These are phyloP conservation scores for Campoletis raptor DNA, from an alignment of 2,888 invertebrate genomes.

Conservation along the genomic window DNA sequence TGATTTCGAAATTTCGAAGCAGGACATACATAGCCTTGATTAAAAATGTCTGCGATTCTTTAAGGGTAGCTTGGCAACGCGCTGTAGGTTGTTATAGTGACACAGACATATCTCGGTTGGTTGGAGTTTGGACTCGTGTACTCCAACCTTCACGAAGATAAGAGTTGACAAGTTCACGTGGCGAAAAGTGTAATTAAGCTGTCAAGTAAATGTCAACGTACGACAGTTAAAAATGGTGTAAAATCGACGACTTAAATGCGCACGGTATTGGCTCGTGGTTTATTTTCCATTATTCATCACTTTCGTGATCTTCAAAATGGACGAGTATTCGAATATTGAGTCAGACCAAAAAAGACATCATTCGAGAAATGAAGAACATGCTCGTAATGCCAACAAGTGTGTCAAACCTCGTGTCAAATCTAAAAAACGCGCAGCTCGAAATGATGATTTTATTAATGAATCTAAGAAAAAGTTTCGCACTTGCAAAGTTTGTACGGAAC, in stretches of 20 bases:
- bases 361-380: slow-evolving; percentile 12
- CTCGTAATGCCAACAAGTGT: not conserved
- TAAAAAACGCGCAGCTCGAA: slow-evolving; percentile 29
- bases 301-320: slow-evolving; percentile 18
- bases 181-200: slow-evolving; percentile 23
- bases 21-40: not conserved
- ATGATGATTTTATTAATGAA: not conserved
- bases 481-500: slow-evolving; percentile 56
- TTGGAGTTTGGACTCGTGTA: slow-evolving; percentile 33
- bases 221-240: not conserved
- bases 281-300: not conserved
- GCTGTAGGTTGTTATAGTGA: slow-evolving; percentile 61
- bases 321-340: slow-evolving; percentile 38
- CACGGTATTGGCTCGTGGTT: not conserved
- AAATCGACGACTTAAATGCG: not conserved
- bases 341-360: slow-evolving; percentile 7
- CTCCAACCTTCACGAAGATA: slow-evolving; percentile 8
- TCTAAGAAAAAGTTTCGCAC: slow-evolving; percentile 33
- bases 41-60: not conserved
- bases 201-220: slow-evolving; percentile 6
- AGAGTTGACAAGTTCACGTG: not conserved
- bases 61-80: slow-evolving; percentile 55
- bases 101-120: slow-evolving; percentile 23
- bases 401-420: slow-evolving; percentile 20
- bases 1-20: slow-evolving; percentile 5